Evolutionary conservation across 2,888 invertebrate genomes (phyloP).

Genomic region (Rhagonycha lutea): DNA sequence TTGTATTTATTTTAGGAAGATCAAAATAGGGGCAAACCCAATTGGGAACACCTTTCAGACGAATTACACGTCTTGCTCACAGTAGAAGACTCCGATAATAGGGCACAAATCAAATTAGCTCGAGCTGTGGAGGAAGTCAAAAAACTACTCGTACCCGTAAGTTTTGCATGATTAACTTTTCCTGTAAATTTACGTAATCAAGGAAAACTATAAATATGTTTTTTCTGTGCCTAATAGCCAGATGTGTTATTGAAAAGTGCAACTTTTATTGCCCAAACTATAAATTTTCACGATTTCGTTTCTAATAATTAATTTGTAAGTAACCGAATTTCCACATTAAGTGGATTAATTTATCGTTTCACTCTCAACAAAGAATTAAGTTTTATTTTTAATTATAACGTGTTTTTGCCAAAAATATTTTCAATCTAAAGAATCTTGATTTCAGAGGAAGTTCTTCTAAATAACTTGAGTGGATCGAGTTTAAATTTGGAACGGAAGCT

Average conservation of each 20-base stretch:
- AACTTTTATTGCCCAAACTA: not conserved
- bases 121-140: conserved; percentile 98
- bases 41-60: conserved; percentile 99
- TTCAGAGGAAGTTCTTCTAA: not conserved
- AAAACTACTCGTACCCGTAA: conserved; percentile 95
- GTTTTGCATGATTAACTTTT: conserved; percentile 46
- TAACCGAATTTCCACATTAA: not conserved
- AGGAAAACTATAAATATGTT: not conserved
- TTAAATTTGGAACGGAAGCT: not conserved
- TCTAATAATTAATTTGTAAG: too few relatives aligned
- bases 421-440: not conserved
- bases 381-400: not conserved
- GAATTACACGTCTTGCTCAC: conserved; percentile 98
- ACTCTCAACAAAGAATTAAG: not conserved
- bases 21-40: conserved; percentile 97
- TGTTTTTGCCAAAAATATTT: not conserved
- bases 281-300: not conserved
- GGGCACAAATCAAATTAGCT: conserved; percentile 91
- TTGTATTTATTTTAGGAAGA: conserved; percentile 79
- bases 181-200: not conserved
- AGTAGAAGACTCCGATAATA: conserved; percentile 97
- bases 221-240: not conserved
- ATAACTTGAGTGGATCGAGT: not conserved
- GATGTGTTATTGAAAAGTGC: not conserved
- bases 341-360: not conserved